Conservation (phyloP, 35 echinoderm and acorn worm species). For the Acanthaster planci region DNA sequence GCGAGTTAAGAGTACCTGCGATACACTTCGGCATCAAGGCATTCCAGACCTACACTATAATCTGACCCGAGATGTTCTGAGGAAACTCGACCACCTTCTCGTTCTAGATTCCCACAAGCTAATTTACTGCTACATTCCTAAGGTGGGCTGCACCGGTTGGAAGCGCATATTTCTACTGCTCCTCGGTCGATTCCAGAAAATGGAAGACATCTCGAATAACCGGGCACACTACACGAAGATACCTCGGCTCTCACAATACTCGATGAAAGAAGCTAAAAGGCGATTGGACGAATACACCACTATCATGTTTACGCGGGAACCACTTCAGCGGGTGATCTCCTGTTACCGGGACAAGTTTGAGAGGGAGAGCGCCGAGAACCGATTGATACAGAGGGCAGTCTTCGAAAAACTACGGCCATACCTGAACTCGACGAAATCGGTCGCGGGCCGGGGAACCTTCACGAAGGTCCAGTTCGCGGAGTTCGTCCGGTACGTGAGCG, state of each 20-base stretch:
- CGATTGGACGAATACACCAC: constrained; percentile 32
- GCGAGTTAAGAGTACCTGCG: not conserved
- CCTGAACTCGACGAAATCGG: not conserved
- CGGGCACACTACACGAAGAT: constrained; percentile 16
- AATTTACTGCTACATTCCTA: constrained; percentile 47
- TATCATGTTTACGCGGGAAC: constrained; percentile 42
- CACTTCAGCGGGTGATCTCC: constrained; percentile 37
- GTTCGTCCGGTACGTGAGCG: constrained; percentile 63
- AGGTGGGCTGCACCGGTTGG: constrained; percentile 52
- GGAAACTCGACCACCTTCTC: constrained; percentile 16
- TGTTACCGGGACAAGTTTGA: constrained; percentile 58
- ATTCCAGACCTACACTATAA: not conserved
- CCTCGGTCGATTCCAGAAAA: not conserved
- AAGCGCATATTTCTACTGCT: constrained; percentile 50
- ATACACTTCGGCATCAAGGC: not conserved
- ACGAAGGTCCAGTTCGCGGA: constrained; percentile 54
- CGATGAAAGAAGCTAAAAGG: not conserved
- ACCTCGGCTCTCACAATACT: not conserved
- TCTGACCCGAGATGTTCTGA: not conserved
- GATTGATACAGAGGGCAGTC: not conserved
- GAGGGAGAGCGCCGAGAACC: not conserved
- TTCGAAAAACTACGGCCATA: not conserved
- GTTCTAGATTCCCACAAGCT: constrained; percentile 43
- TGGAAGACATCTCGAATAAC: not conserved
- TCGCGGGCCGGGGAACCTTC: no score